These are phyloP conservation scores for Peromyscus leucopus DNA, from an alignment of 2,113 vertebrate genomes.

Conservation along the genomic window DNA sequence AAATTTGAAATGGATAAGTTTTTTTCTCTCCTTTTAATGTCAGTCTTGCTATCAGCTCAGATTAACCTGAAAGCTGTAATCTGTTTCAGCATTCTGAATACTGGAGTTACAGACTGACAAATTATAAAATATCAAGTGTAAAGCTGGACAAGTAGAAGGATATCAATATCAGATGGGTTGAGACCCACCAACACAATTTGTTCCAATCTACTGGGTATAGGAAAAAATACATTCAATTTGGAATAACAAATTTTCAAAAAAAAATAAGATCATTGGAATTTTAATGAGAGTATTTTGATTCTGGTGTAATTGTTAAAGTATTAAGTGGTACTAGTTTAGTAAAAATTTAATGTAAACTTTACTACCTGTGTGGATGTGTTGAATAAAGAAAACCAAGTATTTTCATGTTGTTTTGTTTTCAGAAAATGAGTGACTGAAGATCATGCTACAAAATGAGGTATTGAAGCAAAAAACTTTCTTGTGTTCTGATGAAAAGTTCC, in stretches of 20 bases:
- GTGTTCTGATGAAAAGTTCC: constrained; percentile 10
- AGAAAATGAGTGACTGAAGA: not conserved
- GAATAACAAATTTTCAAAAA: not conserved
- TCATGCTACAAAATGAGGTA: constrained; percentile 28
- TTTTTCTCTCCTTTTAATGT: not conserved
- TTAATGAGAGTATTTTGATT: not conserved
- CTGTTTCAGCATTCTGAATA: not conserved
- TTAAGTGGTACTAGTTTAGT: not conserved
- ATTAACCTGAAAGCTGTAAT: not conserved
- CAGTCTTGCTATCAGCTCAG: not conserved
- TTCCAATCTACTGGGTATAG: not conserved
- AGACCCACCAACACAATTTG: not conserved
- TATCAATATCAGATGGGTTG: not conserved
- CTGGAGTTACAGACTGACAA: not conserved
- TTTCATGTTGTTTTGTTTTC: not conserved
- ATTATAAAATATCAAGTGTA: not conserved
- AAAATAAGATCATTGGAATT: not conserved
- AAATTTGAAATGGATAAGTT: not conserved
- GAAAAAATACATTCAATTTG: not conserved
- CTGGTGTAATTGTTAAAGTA: not conserved
- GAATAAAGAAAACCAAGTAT: not conserved
- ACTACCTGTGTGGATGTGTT: not conserved
- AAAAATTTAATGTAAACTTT: not conserved
- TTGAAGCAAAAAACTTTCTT: not conserved
- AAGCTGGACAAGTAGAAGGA: not conserved